phyloP scores from a whole-genome alignment of 2,113 vertebrate genomes.

The Hippocampus guttulatus region DNA sequence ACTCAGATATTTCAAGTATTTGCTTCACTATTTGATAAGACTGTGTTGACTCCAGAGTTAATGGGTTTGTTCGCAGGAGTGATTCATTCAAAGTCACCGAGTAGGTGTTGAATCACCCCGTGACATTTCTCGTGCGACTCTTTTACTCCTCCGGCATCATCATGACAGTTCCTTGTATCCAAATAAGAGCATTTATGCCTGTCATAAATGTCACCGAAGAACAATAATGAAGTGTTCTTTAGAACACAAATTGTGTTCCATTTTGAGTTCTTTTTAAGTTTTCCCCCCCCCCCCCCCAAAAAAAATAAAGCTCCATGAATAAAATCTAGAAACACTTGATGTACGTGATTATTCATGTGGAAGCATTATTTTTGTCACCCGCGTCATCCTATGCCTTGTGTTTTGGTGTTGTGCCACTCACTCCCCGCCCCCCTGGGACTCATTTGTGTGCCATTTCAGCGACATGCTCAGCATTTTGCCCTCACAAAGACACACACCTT shows the following conservation, averaged over 20 bases:
- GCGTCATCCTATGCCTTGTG: slow-evolving; percentile 41
- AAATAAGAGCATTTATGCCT: slow-evolving; percentile 46
- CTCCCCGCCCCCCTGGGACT: slow-evolving; percentile 6
- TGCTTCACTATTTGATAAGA: slow-evolving; percentile 11
- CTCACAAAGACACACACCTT: slow-evolving; percentile 89
- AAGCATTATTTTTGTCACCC: slow-evolving; percentile 21
- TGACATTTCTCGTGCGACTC: slow-evolving; percentile 59
- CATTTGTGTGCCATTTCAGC: slow-evolving; percentile 75
- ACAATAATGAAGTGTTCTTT: slow-evolving; percentile 21
- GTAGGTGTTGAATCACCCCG: slow-evolving; percentile 53
- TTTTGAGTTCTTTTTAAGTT: background rate
- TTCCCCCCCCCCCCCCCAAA: background rate
- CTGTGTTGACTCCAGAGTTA: slow-evolving; percentile 31
- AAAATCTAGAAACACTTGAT: background rate
- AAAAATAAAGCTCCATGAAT: slow-evolving; percentile 1
- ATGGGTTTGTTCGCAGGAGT: slow-evolving; percentile 32
- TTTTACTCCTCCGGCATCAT: slow-evolving; percentile 52
- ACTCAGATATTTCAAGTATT: background rate
- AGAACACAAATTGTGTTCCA: slow-evolving; percentile 2
- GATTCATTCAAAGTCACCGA: slow-evolving; percentile 34
- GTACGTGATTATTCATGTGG: slow-evolving; percentile 14
- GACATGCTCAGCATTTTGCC: slow-evolving; percentile 72
- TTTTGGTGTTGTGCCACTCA: slow-evolving; percentile 42
- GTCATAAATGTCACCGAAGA: slow-evolving; percentile 55
- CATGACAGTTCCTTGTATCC: slow-evolving; percentile 54